Conservation (phyloP, 1,140 invertebrate species). For the Heliconius eleuchia region DNA sequence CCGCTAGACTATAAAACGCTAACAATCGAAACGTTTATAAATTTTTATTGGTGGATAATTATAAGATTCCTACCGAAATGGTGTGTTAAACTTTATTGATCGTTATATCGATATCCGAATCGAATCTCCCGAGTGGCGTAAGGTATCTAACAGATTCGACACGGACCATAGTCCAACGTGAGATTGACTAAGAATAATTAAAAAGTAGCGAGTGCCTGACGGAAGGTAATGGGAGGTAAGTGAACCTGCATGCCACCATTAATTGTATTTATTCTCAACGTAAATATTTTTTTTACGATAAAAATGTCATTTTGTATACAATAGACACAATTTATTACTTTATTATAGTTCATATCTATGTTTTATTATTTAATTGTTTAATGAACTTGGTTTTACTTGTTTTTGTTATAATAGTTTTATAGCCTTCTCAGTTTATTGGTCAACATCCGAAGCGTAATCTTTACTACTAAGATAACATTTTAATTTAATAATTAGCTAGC, state of each 20-base stretch:
- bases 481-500: not conserved
- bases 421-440: not conserved
- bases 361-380: conserved; percentile 9
- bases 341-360: conserved; percentile 5
- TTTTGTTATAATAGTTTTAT: not conserved
- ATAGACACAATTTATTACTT: not conserved
- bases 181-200: conserved; percentile 74
- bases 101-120: conserved; percentile 65
- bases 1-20: conserved; percentile 56
- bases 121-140: conserved; percentile 64
- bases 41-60: conserved; percentile 71
- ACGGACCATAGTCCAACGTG: conserved; percentile 51
- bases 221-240: conserved; percentile 37
- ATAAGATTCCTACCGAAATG: conserved; percentile 76
- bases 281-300: conserved; percentile 9
- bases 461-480: not conserved
- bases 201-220: conserved; percentile 61
- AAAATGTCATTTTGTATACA: conserved; percentile 11
- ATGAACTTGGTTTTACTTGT: not conserved
- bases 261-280: conserved; percentile 26
- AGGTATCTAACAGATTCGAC: conserved; percentile 61
- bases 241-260: conserved; percentile 37
- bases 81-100: conserved; percentile 78
- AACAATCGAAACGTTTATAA: conserved; percentile 62
- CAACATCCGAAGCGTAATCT: not conserved